Base-by-base conservation (phyloP, 1,140 invertebrate genomes). In the Heliconius nattereri region DNA sequence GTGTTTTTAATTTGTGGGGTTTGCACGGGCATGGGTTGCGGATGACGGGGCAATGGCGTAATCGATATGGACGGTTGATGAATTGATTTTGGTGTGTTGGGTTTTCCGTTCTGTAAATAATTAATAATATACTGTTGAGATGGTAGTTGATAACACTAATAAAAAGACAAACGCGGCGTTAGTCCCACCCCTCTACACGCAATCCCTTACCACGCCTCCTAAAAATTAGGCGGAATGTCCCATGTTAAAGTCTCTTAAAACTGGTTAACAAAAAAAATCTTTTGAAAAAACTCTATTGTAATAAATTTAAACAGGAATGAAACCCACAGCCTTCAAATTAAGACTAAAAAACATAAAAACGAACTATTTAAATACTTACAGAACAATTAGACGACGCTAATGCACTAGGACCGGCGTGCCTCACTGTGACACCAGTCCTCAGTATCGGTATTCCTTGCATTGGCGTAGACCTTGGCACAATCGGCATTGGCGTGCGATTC, bases 51-150 rank as follows among this genome's bases (percentile, higher is more conserved):
- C 89, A 98, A 94, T 71, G 98, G 98, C 71, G 98, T 98, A 92
- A 98, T 98, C 26, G 98, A 98, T 94, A 98, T 98, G 93, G 97
- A 98, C 13, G 98, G 98, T 90, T 87, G 95, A 90, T 91, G 87
- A 23, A 82, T 73, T 6, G 86, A 83, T 71, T 91, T 91, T 13
- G 82, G 80, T 32, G 72, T 7, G 2, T 75, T 23, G 81, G 76
- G 78, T 54, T 91, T 90, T 7, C 76, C 78, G 75, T 89, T 91
- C 90, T 92, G 84, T 73, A 86, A 60, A 75, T 57, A 60, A 29
- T 16, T 66, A 37, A 37, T 7, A 45, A 52, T 52, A 19, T 13
- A 20, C 7, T 16, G 16, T 45, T 45, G 40, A 45, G 40, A 45
- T 5, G 16, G 40, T 35, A 35, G 6, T 35, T 7, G 11, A 40